Evolutionary conservation across 1,140 invertebrate genomes (phyloP), one percentile per base, ranked within the genome.

Genomic region (Drosophila suzukii): DNA sequence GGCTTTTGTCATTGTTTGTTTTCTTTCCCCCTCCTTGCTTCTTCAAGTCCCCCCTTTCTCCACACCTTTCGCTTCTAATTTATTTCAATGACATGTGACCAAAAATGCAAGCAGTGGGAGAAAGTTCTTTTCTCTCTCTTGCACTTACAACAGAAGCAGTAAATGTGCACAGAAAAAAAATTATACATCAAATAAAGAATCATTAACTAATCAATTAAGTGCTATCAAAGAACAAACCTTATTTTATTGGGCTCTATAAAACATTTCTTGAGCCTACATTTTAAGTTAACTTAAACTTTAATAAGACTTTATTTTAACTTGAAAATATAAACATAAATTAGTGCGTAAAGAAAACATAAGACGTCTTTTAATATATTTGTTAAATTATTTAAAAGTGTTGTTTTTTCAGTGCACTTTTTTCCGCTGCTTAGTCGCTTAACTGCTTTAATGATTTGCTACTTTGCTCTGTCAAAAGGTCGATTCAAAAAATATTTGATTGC

Each of bases 71-170:
- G 58, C 83, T 86, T 88, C 78, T 88, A 88, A 82, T 86, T 86
- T 78, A 88, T 86, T 88, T 88, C 78, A 86, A 86, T 86, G 83
- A 86, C 83, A 86, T 74, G 81, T 88, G 41, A 43, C 39, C 55
- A 67, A 51, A 78, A 72, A 75, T 63, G 85, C 73, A 77, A 68
- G 53, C 44, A 58, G 38, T 8, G n/a, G 44, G 74, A 75, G 74
- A 76, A 76, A 76, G 72, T 76, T 59, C 74, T 56, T 36, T 53
- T 30, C 55, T 43, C 39, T 34, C 39, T 44, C n/a, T 43, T n/a
- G 24, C 27, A 12, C 51, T 15, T 32, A 17, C 49, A 32, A 8
- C 10, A 20, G 43, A 10, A 12, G 38, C 13, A 5, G 4, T 39
- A 39, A 46, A 10, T 11, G 10, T 46, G 8, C 43, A 46, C 43